Base-by-base conservation (phyloP, 2,113 vertebrate species). In the Chiloscyllium plagiosum region DNA sequence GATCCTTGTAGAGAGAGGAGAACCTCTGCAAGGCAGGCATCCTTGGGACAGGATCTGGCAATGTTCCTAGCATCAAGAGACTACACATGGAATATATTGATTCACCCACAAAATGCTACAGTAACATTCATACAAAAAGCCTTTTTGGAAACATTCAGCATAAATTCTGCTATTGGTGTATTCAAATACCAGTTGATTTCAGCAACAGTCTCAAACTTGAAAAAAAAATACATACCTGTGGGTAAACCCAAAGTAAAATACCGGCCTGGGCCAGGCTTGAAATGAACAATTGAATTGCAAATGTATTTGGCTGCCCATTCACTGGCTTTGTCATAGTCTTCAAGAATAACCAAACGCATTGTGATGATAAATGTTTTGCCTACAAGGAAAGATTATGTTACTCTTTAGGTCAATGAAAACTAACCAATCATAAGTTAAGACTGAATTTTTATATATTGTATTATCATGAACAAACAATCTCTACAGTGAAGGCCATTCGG, bases 291-390 rank as follows among this genome's bases (percentile, higher is more conserved):
- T 96, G 98, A 97, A 97, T 99, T 99, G 96, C 99, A 98, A 97
- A 99, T 99, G 96, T 99, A 99, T 96, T 99, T 99, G 68, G 99
- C 99, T 96, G 99, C 99, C 99, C 99, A 99, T 96, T 99, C 99
- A 94, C 99, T 99, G 96, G 99, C 98, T 97, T 98, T 97, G 61
- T 99, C 98, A 96, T 99, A 99, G 96, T 99, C 98, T 96, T 99
- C 98, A 96, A 99, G 98, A 96, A 99, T 99, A 42, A 99, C 98
- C 95, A 99, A 98, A 96, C 98, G 99, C 99, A 99, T 99, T 97
- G 78, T 97, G 96, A 96, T 76, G 95, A 96, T 85, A 96, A 95
- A 76, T 97, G 92, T 72, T 68, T 19, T 66, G 15, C 37, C 89
- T 93, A n/a, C 89, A 93, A n/a, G 15, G 61, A 93, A 93, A 93